Evolutionary conservation across 2,113 vertebrate genomes (phyloP).

Genomic region (Redunca redunca): DNA sequence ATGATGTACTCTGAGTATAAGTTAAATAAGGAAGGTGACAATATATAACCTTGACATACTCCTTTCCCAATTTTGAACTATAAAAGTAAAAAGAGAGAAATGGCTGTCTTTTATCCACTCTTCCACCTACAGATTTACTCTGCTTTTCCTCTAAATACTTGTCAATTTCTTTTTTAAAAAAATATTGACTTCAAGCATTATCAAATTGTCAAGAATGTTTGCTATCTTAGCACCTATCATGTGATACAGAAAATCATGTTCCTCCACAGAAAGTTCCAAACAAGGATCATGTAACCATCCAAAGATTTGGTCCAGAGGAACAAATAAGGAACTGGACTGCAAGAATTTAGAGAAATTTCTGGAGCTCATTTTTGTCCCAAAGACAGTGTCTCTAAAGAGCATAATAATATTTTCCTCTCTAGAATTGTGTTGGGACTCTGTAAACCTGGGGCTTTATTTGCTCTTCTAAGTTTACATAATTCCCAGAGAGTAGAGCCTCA

Average conservation of each 20-base stretch:
- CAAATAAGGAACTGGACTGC: not conserved
- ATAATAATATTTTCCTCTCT: slow-evolving; percentile 39
- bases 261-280: not conserved
- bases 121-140: not conserved
- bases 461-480: slow-evolving; percentile 60
- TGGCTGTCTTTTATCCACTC: not conserved
- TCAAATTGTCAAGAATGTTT: not conserved
- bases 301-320: not conserved
- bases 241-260: not conserved
- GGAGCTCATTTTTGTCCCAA: slow-evolving; percentile 39
- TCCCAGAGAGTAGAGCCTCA: slow-evolving; percentile 68
- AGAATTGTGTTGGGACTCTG: slow-evolving; percentile 25
- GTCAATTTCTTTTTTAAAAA: not conserved
- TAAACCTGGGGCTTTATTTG: slow-evolving; percentile 26
- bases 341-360: not conserved
- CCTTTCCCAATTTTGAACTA: not conserved
- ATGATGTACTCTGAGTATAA: not conserved
- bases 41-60: not conserved
- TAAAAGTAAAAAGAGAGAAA: not conserved
- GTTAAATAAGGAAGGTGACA: not conserved
- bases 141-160: not conserved
- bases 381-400: slow-evolving; percentile 47
- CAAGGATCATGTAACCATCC: not conserved
- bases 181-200: not conserved
- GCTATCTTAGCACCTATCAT: not conserved